Conservation (phyloP, 2,888 invertebrate species). For the Aromia moschata region DNA sequence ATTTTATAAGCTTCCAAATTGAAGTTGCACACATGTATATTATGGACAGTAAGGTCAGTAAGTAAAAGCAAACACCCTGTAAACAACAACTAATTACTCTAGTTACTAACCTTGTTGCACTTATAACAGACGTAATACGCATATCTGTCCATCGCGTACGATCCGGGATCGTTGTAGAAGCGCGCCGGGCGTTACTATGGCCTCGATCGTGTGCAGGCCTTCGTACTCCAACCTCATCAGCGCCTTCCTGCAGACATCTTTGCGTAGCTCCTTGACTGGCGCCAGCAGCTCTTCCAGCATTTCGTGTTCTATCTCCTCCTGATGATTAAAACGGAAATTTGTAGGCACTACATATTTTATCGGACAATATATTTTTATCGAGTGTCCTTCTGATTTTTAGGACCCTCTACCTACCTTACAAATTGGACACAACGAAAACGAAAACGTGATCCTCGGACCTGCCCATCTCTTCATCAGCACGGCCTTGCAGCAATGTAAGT, state of each 20-base stretch:
- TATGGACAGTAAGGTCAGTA: too few species aligned
- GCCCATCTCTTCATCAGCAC: conserved; percentile 90
- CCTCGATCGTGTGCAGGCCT: conserved; percentile 82
- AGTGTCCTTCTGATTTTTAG: conserved; percentile 1
- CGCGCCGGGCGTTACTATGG: conserved; percentile 72
- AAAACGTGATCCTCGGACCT: conserved; percentile 95
- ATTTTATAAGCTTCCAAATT: too few species aligned
- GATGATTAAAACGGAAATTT: conserved; percentile 29
- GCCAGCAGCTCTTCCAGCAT: conserved; percentile 79
- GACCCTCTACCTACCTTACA: conserved; percentile 77
- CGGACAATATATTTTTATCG: too few species aligned
- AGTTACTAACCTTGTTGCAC: conserved; percentile 78
- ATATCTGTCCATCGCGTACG: conserved; percentile 96
- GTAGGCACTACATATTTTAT: not conserved
- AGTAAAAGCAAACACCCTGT: conserved; percentile 13
- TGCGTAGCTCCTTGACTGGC: conserved; percentile 83
- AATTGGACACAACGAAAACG: conserved; percentile 95
- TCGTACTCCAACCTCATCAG: conserved; percentile 96
- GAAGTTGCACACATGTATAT: too few species aligned
- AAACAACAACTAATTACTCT: not conserved
- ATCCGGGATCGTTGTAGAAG: conserved; percentile 82
- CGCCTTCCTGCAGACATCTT: conserved; percentile 93
- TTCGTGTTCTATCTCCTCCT: conserved; percentile 85
- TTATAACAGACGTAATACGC: conserved; percentile 98
- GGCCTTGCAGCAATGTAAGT: conserved; percentile 88